Conservation (phyloP, 2,113 vertebrate species). For the Cryptomyrus ogoouensis region DNA sequence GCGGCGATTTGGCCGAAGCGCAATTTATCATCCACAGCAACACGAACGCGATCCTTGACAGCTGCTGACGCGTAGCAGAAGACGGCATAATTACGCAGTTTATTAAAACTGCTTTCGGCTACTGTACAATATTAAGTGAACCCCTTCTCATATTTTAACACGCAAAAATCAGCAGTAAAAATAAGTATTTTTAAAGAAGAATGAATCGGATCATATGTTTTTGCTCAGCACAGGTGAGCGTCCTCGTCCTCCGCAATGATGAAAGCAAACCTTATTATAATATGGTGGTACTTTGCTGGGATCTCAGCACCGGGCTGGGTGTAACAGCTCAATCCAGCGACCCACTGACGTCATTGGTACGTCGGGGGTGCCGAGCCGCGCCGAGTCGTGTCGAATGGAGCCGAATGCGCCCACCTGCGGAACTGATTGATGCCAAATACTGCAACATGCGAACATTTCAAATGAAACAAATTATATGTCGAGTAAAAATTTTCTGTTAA, state of each 20-base stretch:
- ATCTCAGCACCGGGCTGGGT: neutral
- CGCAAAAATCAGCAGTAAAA: neutral
- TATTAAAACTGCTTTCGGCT: conserved; percentile 23
- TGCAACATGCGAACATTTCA: neutral
- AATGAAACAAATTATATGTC: neutral
- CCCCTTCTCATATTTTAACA: neutral
- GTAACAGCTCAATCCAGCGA: conserved; percentile 14
- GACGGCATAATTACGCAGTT: conserved; percentile 46
- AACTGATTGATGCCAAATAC: neutral
- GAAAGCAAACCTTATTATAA: neutral
- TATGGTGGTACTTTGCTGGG: conserved; percentile 15
- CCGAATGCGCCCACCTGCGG: neutral
- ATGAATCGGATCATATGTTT: neutral
- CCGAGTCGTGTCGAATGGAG: neutral
- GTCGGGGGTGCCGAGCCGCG: neutral
- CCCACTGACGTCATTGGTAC: conserved; percentile 46
- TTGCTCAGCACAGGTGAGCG: neutral
- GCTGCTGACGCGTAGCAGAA: conserved; percentile 40
- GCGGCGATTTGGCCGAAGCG: conserved; percentile 37
- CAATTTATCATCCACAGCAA: conserved; percentile 14
- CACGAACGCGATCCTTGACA: conserved; percentile 29
- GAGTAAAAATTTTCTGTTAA: neutral
- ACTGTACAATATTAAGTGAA: conserved; percentile 19
- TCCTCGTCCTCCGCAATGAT: neutral
- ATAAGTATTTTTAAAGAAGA: neutral